Base-by-base conservation (phyloP, 2,888 invertebrate species). In the Mesochorus sp. region DNA sequence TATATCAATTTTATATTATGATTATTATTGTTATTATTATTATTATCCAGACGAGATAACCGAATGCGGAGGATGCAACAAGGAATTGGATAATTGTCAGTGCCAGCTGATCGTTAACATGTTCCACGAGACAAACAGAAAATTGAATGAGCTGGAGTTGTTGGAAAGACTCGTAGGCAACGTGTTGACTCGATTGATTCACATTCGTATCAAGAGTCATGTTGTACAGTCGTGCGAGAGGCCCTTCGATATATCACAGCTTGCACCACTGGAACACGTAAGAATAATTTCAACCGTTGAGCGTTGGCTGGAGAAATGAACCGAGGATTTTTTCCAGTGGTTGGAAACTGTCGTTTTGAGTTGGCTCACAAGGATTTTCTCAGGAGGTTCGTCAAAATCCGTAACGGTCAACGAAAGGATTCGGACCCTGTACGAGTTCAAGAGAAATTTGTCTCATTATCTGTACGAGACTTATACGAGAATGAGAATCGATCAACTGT, bases 391-490 rank as follows among this genome's bases (percentile, higher is more conserved):
- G 12, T 93, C 93, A 1, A 93, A 93, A 84, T 92, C 93, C 55
- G 91, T 93, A n/a, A 90, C 92, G 51, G 91, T 93, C 83, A 93
- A 93, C 76, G 92, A 93, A 68, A 91, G 93, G 83, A 92, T 93
- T 74, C 91, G 92, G 55, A 93, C 94, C 3, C 93, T 95, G 71
- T 91, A 93, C 49, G 94, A 94, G 82, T 95, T 96, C 85, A 94
- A 95, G 86, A 94, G 95, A 71, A 96, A 96, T 88, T 91, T 98
- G 14, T 94, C 94, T 24, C 96, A 97, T 88, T 96, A 95, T 89
- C 92, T 98, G 80, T 97, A 96, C 88, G 97, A 98, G 89, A 96
- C 95, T 28, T 98, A 97, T 86, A 97, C 97, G 4, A 95, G 95
- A 89, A 93, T 95, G 61, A 94, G 98, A 84, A 98, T 98, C 81